Evolutionary conservation across 2,113 vertebrate genomes (phyloP), one percentile per base, ranked within the genome.

Genomic region (Pituophis catenifer): DNA sequence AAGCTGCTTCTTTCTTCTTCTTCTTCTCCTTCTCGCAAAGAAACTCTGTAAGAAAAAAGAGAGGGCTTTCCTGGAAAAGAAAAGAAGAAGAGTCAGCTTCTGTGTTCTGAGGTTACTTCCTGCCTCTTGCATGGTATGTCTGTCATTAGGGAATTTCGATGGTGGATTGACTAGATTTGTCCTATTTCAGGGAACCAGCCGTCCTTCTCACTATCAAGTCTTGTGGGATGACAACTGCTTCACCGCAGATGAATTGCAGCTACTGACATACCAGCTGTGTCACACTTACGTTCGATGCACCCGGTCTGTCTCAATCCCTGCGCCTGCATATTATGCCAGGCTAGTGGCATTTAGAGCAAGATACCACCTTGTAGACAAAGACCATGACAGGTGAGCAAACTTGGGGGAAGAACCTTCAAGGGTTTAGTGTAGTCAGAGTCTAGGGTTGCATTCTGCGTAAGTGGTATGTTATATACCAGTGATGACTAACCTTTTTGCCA

Each of bases 161-260:
- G 50, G 48, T 44, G 75, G n/a, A 65, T 62, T 54, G 53, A 52
- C 48, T 24, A 0, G 90, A 52, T 92, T 53, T 29, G 7, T 94
- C 94, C 92, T 95, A 50, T 38, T 90, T 0, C 96, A 99, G 99
- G 99, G 99, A 98, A 99, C 99, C 97, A 99, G 99, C 95, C 99
- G 99, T 4, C 99, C 99, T 91, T 99, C 99, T 81, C 99, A 99
- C 97, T 99, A 99, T 97, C 99, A 99, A 95, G 99, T 99, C 94
- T 94, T 99, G 95, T 99, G 99, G 99, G 99, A 99, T 50, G 99
- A 99, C 97, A 99, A 99, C 98, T 99, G 99, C 26, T 99, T 99
- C 96, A 99, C 99, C 0, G 99, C 99, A 0, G 99, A 99, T 0
- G 99, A 99, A 57, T 98, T 99, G 85, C 99, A 99, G 98, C 98